Base-by-base conservation (phyloP, 2,113 vertebrate genomes). In the Gobio gobio region DNA sequence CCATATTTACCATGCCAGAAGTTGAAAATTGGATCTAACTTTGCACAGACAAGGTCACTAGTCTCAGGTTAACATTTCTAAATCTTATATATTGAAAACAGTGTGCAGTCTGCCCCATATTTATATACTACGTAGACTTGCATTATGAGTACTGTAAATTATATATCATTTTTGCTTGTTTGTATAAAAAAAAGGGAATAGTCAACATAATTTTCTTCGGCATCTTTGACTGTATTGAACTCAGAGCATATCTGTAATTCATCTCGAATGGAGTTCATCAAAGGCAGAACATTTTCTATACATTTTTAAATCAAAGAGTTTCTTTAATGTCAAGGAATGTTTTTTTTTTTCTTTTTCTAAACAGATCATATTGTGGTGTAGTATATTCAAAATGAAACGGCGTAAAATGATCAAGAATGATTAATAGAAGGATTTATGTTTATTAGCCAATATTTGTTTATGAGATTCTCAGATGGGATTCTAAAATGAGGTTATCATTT, bases 381-480 rank as follows among this genome's bases (percentile, higher is more conserved):
- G 16, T 10, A 29, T 26, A 16, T 79, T 63, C 3, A 9, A 66
- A 54, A 63, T n/a, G 12, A 26, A 81, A 68, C 4, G 10, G 18
- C 61, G 66, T 51, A 79, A 79, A 63, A 79, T 10, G 1, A 63
- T 54, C 10, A 33, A 68, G 79, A 51, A 54, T 51, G 63, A 68
- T 82, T 68, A 51, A 33, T 82, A 33, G 45, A 51, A n/a, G 61
- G 79, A 81, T 81, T 81, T 68, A 49, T 51, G 24, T n/a, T 68
- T 81, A 81, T 81, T 49, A 66, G 18, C 45, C 22, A 82, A 70
- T 70, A 54, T 70, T 82, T 72, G 47, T 56, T 82, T 43, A 72
- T 43, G 20, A 70, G 33, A 10, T 10, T 56, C 80, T 72, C 49
- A 72, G 22, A 82, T 24, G 66, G 49, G 80, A 72, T 82, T 58